A percentile compares a stretch with the other conserved stretches of the same genome.
Evolutionary conservation across 2,888 invertebrate species (phyloP).

Genomic region (Nomada hirtipes): DNA sequence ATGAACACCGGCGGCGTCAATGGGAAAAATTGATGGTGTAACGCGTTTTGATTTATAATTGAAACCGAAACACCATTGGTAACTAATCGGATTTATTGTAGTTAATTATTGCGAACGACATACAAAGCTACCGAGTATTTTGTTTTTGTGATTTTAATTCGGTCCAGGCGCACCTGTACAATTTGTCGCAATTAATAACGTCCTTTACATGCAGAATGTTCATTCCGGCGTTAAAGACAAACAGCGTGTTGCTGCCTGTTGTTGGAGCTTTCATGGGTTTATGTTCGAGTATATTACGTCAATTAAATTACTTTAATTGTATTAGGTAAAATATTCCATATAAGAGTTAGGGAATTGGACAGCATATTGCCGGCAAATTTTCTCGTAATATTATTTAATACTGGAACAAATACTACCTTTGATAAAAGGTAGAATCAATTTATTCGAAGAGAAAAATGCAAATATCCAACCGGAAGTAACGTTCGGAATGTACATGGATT

Average conservation of each 20-base stretch:
- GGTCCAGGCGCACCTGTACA: neutral
- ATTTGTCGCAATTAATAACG: conserved; percentile 43
- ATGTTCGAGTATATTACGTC: too few species aligned
- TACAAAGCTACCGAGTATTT: conserved; percentile 1
- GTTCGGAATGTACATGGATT: conserved; percentile 3
- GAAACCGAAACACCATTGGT: neutral
- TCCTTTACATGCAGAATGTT: conserved; percentile 24
- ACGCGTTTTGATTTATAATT: conserved; percentile 20
- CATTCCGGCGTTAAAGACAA: conserved; percentile 11
- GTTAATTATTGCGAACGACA: conserved; percentile 41
- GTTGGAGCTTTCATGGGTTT: too few species aligned
- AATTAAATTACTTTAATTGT: too few species aligned
- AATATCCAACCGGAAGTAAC: neutral
- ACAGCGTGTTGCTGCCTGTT: neutral
- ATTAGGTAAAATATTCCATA: too few species aligned
- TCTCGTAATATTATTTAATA: too few species aligned
- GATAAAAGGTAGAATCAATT: neutral
- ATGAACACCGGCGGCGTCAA: conserved; percentile 1
- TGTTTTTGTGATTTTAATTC: neutral
- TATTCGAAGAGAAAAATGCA: neutral
- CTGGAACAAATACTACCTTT: too few species aligned
- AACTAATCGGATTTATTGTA: conserved; percentile 41
- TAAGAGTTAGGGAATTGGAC: too few species aligned
- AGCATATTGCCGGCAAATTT: too few species aligned
- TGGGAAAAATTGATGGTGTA: conserved; percentile 21